Percentiles rank a stretch among this genome's conserved stretches.
Conservation (phyloP, 1,140 invertebrate species). For the Aphelenchoides besseyi region DNA sequence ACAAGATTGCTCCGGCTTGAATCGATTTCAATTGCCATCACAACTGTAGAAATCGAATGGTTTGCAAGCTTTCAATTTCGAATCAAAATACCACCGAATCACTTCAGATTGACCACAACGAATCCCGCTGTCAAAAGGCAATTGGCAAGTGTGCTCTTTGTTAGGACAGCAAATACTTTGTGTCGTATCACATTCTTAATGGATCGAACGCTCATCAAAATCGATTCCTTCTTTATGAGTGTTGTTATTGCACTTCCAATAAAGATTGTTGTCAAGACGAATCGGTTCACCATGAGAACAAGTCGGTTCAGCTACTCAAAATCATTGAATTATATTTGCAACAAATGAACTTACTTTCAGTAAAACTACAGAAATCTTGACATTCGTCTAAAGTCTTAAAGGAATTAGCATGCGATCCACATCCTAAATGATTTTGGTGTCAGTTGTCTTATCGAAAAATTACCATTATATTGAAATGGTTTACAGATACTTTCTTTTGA, state of each 20-base stretch:
- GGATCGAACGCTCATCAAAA: constrained; percentile 32
- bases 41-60: constrained; percentile 42
- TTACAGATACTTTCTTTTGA: constrained; percentile 31
- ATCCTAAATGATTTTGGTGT: constrained; percentile 50
- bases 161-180: constrained; percentile 40
- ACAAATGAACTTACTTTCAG: constrained; percentile 26
- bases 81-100: constrained; percentile 41
- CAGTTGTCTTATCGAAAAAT: no score
- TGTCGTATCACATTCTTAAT: constrained; percentile 46
- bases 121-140: constrained; percentile 24
- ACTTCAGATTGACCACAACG: constrained; percentile 23
- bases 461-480: no score
- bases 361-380: constrained; percentile 25
- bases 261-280: constrained; percentile 30
- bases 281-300: constrained; percentile 35
- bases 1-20: constrained; percentile 23
- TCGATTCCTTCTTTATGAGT: constrained; percentile 4
- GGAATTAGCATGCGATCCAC: constrained; percentile 48
- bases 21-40: constrained; percentile 40
- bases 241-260: constrained; percentile 38
- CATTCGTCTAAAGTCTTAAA: constrained; percentile 33
- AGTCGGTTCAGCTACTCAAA: constrained; percentile 33
- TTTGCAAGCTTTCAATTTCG: constrained; percentile 22
- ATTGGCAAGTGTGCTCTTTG: constrained; percentile 31
- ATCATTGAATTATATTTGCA: constrained; percentile 8